Percentiles rank a stretch among this genome's conserved stretches.
phyloP scores from a whole-genome alignment of 1,140 invertebrate genomes.

The Drosophila orena region DNA sequence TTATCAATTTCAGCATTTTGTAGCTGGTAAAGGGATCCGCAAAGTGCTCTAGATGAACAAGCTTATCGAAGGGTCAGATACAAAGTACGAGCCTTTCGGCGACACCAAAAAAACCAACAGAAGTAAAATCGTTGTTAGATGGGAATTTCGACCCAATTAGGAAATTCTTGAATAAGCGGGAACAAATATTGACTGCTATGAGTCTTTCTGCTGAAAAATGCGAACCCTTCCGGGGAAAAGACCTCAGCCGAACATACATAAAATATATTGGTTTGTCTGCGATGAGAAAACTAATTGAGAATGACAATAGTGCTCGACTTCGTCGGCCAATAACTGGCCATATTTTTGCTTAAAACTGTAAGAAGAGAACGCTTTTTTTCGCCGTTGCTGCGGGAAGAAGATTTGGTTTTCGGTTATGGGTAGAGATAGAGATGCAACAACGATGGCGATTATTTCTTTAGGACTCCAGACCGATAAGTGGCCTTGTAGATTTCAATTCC shows the following conservation, averaged over 20 bases:
- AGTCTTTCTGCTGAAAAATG: constrained; percentile 70
- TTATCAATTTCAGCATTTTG: constrained; percentile 19
- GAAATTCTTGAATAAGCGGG: constrained; percentile 66
- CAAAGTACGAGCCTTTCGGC: not conserved
- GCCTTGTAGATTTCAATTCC: no score
- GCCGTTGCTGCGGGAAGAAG: no score
- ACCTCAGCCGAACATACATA: not conserved
- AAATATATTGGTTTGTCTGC: no score
- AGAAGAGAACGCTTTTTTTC: no score
- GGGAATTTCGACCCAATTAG: constrained; percentile 81
- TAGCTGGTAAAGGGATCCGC: constrained; percentile 23
- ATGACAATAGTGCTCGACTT: no score
- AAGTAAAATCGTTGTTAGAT: constrained; percentile 74
- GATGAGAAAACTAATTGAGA: no score
- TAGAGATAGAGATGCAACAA: no score
- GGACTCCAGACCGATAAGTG: no score
- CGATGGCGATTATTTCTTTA: no score
- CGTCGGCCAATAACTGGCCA: no score
- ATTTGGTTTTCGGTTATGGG: no score
- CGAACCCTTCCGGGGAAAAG: constrained; percentile 58
- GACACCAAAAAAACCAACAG: constrained; percentile 23
- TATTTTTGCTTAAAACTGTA: no score
- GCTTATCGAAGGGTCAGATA: not conserved
- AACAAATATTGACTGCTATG: constrained; percentile 27
- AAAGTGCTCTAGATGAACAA: not conserved